phyloP scores from a whole-genome alignment of 2,888 invertebrate species.

The Amitus sp. region DNA sequence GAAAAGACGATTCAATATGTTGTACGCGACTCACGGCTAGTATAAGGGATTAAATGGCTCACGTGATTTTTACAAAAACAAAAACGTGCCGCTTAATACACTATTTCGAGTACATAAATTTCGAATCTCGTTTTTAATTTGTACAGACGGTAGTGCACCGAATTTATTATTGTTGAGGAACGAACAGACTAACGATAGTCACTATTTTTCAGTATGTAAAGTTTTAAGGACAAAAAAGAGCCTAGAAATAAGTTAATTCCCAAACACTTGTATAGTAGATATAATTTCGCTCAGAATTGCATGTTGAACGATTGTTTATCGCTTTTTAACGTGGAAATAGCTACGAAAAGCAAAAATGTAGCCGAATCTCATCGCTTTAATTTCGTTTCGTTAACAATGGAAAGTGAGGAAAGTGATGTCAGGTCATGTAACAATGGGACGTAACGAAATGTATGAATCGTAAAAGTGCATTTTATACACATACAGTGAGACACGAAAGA shows the following conservation, averaged over 20 bases:
- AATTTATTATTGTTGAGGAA: conserved; percentile 16
- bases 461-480: not conserved
- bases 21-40: too few species aligned
- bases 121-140: conserved; percentile 13
- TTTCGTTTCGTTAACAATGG: conserved; percentile 13
- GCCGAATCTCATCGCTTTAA: conserved; percentile 28
- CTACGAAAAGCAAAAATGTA: conserved; percentile 10
- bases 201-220: conserved; percentile 21
- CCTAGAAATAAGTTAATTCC: conserved; percentile 18
- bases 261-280: conserved; percentile 25
- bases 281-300: conserved; percentile 21
- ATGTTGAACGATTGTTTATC: conserved; percentile 17
- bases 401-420: too few species aligned
- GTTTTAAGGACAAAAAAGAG: conserved; percentile 18
- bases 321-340: conserved; percentile 22
- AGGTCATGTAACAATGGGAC: too few species aligned
- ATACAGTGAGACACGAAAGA: not conserved
- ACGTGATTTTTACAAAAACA: not conserved
- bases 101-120: not conserved
- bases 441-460: conserved; percentile 22
- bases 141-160: not conserved
- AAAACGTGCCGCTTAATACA: not conserved
- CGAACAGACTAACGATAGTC: conserved; percentile 16
- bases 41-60: too few species aligned
- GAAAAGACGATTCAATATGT: too few species aligned